Evolutionary conservation across 2,113 vertebrate species (phyloP).

Genomic region (Oxyura jamaicensis): DNA sequence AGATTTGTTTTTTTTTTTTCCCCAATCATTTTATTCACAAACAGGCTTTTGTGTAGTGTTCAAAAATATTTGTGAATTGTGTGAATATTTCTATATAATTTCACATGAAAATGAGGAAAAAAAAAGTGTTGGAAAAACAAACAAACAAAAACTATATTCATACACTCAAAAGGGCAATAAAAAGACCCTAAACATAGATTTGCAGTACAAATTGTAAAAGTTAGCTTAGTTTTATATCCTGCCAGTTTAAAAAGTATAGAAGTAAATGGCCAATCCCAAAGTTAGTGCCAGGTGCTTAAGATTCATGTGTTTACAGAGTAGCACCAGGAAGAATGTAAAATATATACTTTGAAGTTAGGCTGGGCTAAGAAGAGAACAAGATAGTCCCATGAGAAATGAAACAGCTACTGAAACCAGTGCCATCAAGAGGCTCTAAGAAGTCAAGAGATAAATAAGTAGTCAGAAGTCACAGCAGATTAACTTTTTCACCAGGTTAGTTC

Average conservation of each 20-base stretch:
- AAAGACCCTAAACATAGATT: background rate
- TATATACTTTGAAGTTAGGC: rapidly evolving
- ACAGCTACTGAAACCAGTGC: background rate
- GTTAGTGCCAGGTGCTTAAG: background rate
- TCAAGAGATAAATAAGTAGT: background rate
- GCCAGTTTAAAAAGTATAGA: background rate
- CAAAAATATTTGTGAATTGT: background rate
- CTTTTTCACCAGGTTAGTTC: background rate
- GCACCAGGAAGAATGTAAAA: background rate
- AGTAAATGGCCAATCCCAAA: background rate
- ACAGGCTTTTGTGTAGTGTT: background rate
- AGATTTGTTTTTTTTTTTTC: background rate
- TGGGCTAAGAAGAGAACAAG: background rate
- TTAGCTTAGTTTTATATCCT: background rate
- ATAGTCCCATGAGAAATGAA: background rate
- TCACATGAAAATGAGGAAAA: background rate
- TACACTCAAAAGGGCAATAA: rapidly evolving
- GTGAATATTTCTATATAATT: background rate
- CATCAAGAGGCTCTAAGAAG: background rate
- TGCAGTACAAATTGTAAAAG: background rate
- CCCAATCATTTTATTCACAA: background rate
- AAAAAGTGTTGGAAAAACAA: background rate
- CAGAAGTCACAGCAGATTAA: background rate
- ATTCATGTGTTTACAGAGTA: background rate
- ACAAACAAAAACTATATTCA: background rate